Percentiles rank a stretch among this genome's conserved stretches.
phyloP scores from a whole-genome alignment of 2,113 vertebrate genomes.

The Microtus ochrogaster region DNA sequence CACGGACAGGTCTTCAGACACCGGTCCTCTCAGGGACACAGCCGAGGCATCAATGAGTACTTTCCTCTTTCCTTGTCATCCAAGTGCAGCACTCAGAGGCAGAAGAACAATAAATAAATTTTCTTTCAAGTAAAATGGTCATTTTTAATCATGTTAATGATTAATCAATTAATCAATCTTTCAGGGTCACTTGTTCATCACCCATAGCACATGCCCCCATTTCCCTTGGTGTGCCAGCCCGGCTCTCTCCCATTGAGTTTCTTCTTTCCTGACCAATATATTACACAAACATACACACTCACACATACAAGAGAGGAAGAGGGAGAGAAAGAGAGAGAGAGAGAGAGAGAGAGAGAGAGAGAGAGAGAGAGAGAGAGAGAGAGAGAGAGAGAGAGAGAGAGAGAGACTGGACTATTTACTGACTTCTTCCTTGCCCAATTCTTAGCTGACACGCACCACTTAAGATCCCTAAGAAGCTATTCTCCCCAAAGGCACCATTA shows the following conservation, averaged over 20 bases:
- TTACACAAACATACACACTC: neutral
- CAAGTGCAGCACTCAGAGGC: neutral
- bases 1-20: rapidly evolving
- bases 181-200: neutral
- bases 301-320: too few species aligned
- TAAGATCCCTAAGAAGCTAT: neutral
- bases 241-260: neutral
- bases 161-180: neutral
- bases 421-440: neutral
- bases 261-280: neutral
- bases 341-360: too few species aligned
- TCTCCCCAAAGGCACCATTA: neutral
- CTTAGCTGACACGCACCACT: neutral
- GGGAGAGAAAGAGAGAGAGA: neutral
- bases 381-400: too few species aligned
- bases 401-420: neutral
- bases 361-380: neutral
- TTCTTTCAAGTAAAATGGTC: slow-evolving; percentile 6
- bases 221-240: neutral
- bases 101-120: neutral
- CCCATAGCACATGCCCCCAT: neutral
- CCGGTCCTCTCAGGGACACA: neutral
- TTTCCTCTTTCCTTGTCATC: neutral
- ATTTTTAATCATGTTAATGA: neutral
- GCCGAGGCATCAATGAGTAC: neutral